Percentiles rank a stretch among this genome's conserved stretches.
phyloP scores from a whole-genome alignment of 2,113 vertebrate species.

The Heterotilapia buettikoferi region DNA sequence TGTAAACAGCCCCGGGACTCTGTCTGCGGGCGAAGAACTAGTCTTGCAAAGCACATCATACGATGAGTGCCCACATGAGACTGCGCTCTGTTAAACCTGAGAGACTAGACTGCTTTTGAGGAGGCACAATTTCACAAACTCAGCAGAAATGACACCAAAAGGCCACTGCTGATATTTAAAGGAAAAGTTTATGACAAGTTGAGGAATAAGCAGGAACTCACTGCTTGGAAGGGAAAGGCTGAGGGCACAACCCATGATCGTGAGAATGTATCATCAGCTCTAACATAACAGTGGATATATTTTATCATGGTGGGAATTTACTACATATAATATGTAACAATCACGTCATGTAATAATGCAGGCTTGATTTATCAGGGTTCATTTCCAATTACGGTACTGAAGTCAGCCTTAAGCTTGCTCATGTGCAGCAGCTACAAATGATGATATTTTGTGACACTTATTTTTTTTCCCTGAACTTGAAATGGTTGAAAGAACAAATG shows the following conservation, averaged over 20 bases:
- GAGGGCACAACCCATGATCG: not conserved
- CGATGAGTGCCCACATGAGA: constrained; percentile 39
- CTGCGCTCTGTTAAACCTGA: constrained; percentile 45
- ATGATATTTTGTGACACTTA: not conserved
- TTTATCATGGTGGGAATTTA: not conserved
- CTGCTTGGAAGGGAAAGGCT: not conserved
- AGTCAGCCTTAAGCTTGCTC: not conserved
- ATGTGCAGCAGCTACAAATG: not conserved
- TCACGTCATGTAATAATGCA: not conserved
- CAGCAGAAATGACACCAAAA: constrained; percentile 61
- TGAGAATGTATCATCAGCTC: not conserved
- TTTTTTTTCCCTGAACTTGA: not conserved
- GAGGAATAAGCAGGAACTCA: constrained; percentile 41
- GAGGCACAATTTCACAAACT: constrained; percentile 44
- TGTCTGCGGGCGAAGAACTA: constrained; percentile 15
- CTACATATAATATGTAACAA: not conserved
- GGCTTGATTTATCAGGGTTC: not conserved
- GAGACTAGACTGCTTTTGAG: constrained; percentile 51
- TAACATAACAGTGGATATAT: not conserved
- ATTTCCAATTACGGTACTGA: not conserved
- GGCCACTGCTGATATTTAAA: constrained; percentile 53
- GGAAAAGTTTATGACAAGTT: constrained; percentile 52
- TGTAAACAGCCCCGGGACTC: constrained; percentile 58
- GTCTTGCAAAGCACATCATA: constrained; percentile 40
- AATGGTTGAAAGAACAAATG: not conserved